Evolutionary conservation across 2,113 vertebrate species (phyloP).

Genomic region (Epinephelus fuscoguttatus): DNA sequence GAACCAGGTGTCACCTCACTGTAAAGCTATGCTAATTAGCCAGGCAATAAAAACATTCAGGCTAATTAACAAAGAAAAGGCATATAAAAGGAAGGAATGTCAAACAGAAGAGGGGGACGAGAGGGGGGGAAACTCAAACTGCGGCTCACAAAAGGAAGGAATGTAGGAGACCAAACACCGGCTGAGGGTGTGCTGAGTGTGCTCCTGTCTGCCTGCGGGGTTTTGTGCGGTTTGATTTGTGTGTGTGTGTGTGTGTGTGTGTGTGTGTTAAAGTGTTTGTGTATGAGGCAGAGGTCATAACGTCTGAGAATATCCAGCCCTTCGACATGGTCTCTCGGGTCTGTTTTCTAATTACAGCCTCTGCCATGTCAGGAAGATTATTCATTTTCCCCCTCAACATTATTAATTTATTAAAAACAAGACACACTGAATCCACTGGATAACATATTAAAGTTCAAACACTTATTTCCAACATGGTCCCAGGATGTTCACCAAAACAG

Average conservation of each 20-base stretch:
- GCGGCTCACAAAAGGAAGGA: constrained; percentile 62
- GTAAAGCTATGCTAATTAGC: constrained; percentile 74
- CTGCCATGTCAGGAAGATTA: constrained; percentile 20
- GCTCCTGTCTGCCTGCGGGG: constrained; percentile 26
- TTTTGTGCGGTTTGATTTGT: constrained; percentile 15
- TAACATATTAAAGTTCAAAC: not conserved
- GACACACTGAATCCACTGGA: not conserved
- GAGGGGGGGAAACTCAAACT: constrained; percentile 30
- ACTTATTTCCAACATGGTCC: not conserved
- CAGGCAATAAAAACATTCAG: constrained; percentile 68
- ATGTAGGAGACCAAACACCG: constrained; percentile 57
- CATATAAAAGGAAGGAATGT: constrained; percentile 69
- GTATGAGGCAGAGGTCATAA: constrained; percentile 15
- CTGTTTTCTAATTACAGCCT: constrained; percentile 33
- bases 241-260: constrained; percentile 2
- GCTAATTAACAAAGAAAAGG: constrained; percentile 72
- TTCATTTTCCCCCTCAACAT: not conserved
- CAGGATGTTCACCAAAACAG: not conserved
- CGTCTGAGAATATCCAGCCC: constrained; percentile 31
- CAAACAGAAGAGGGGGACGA: constrained; percentile 42
- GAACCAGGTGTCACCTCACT: constrained; percentile 63
- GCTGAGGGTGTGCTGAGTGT: constrained; percentile 43
- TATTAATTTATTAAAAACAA: constrained; percentile 3
- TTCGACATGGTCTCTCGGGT: constrained; percentile 24
- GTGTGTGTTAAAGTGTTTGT: constrained; percentile 23